Base-by-base conservation (phyloP, 2,888 invertebrate genomes). In the Mystacides longicornis region DNA sequence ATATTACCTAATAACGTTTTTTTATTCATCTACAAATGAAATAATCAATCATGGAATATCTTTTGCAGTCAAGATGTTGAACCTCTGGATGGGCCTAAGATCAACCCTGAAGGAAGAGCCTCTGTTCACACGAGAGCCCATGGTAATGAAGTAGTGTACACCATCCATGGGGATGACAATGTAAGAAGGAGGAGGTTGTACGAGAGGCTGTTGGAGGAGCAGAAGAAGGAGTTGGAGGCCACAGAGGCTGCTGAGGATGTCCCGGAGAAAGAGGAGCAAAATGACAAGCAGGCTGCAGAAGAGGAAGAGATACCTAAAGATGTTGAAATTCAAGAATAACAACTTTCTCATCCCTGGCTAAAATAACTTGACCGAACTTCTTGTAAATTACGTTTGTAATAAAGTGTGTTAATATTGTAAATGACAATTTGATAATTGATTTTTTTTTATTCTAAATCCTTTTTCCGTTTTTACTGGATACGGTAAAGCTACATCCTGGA, bases 61-160 rank as follows among this genome's bases (percentile, higher is more conserved):
- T 11, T 3, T 52, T 56, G 33, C 64, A 76, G 75, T 18, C 70
- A 71, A 61, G 68, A 69, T 57, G 68, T 67, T 9, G 69, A 71
- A 55, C 71, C 73, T 3, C 67, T 78, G 55, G 67, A 68, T 46
- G 77, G 77, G 5, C 77, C 78, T 2, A 63, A 68, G 31, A 60
- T 71, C n/a, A 70, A 78, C 60, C 65, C 71, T 1, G 64, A 67
- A 23, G 77, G 78, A 33, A 65, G 65, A 31, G 77, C 75, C 16
- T 69, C 71, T 3, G 69, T 77, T 1, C 64, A 63, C 51, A 63
- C 69, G 43, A 66, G 67, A 52, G 71, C 74, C n/a, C 71, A 70
- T 47, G 77, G 76, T 31, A 64, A 65, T 33, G 64, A 70, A 48
- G 63, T 70, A 27, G 62, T 65, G 31, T 77, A 77, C 65, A 67